phyloP scores from a whole-genome alignment of 1,140 invertebrate species.

The Zaprionus capensis region DNA sequence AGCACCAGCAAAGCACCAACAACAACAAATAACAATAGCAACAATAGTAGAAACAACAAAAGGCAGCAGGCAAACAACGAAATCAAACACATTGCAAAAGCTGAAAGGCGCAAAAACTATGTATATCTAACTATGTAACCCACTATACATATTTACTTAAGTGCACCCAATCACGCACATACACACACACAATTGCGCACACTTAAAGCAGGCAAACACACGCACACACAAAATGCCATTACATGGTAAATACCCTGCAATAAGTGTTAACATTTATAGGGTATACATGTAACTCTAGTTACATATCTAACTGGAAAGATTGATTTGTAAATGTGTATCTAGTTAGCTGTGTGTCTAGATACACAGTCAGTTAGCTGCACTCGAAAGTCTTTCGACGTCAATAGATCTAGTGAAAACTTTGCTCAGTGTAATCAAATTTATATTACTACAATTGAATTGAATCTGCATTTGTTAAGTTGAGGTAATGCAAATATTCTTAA shows the following conservation, averaged over 20 bases:
- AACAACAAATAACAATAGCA: constrained; percentile 18
- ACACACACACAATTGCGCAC: background rate
- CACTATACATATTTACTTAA: constrained; percentile 26
- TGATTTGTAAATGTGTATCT: no score
- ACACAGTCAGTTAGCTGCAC: no score
- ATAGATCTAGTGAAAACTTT: no score
- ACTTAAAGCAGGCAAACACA: constrained; percentile 3
- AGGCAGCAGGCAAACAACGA: constrained; percentile 25
- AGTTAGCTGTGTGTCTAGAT: no score
- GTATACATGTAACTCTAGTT: background rate
- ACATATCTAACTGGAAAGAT: no score
- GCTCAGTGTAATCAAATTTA: no score
- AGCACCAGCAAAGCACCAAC: constrained; percentile 1
- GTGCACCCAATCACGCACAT: constrained; percentile 30
- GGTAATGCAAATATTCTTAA: no score
- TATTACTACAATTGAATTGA: no score
- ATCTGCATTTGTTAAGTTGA: no score
- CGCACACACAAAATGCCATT: constrained; percentile 3
- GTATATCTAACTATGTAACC: constrained; percentile 14
- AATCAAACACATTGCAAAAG: constrained; percentile 32
- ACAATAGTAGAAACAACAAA: constrained; percentile 13
- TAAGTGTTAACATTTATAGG: no score
- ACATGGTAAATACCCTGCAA: constrained; percentile 14
- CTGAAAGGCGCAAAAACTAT: constrained; percentile 38
- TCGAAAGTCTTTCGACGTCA: no score